These are phyloP conservation scores for Silurus aristotelis DNA, from an alignment of 2,797 vertebrate genomes.

Conservation along the genomic window DNA sequence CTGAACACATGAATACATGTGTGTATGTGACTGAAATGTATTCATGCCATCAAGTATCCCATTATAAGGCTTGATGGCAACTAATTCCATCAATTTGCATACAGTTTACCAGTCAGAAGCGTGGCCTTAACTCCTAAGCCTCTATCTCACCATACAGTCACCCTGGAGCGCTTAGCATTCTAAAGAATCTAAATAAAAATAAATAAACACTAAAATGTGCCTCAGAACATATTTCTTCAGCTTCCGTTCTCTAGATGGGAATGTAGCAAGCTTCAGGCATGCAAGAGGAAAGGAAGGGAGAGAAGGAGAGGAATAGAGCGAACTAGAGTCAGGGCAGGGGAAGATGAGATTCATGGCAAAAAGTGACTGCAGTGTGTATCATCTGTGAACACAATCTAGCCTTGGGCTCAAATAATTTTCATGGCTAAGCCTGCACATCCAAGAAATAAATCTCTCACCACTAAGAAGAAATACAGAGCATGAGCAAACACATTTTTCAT, in stretches of 20 bases:
- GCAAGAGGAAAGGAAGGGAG: slow-evolving; percentile 4
- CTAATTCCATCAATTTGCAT: slow-evolving; percentile 59
- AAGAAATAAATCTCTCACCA: slow-evolving; percentile 10
- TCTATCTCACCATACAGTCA: slow-evolving; percentile 55
- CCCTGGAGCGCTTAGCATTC: slow-evolving; percentile 44
- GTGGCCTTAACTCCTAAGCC: slow-evolving; percentile 17
- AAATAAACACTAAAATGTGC: slow-evolving; percentile 48
- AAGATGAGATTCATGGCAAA: slow-evolving; percentile 25
- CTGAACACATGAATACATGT: background rate
- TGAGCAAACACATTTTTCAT: slow-evolving; percentile 25
- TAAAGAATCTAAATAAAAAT: slow-evolving; percentile 56
- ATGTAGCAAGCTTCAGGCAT: slow-evolving; percentile 40
- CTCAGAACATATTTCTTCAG: slow-evolving; percentile 50
- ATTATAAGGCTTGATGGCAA: slow-evolving; percentile 57
- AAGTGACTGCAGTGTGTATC: slow-evolving; percentile 16
- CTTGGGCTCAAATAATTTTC: slow-evolving; percentile 22
- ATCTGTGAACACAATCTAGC: slow-evolving; percentile 31
- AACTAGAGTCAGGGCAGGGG: slow-evolving; percentile 5
- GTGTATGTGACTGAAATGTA: slow-evolving; percentile 51
- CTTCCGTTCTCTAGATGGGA: slow-evolving; percentile 31
- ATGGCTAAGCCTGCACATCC: background rate
- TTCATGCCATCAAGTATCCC: slow-evolving; percentile 54
- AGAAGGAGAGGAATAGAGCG: slow-evolving; percentile 2
- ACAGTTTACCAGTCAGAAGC: slow-evolving; percentile 51
- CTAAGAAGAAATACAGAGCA: slow-evolving; percentile 10